Base-by-base conservation (phyloP, 2,888 invertebrate genomes). In the Thelaira solivaga region DNA sequence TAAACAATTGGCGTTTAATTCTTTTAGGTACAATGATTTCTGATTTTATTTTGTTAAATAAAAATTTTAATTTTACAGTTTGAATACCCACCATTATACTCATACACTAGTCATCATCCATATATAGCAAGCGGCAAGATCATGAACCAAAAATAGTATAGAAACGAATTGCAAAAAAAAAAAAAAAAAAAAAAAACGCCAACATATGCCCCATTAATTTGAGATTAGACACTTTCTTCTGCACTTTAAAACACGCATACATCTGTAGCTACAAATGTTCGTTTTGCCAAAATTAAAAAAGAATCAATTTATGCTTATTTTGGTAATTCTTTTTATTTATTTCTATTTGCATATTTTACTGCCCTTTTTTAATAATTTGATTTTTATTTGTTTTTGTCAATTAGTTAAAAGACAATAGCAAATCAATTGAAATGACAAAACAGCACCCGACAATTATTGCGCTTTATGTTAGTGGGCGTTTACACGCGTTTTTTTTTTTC, bases 381-480 rank as follows among this genome's bases (percentile, higher is more conserved):
- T n/a, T 5, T 20, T 18, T 47, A 39, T 13, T 24, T 36, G 4
- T 18, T 47, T 69, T n/a, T 13, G 20, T 13, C 5, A 41, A 39
- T 41, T 49, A 57, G 55, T 43, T 67, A 55, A 41, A 16, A 64
- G 57, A 72, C 31, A 57, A 72, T 34, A 57, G 22, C 26, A 45
- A 62, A 45, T 26, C 18, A 43, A 57, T 18, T 39, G 8, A 72
- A 72, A 39, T 55, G 53, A 3, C 34, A 64, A 49, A 62, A 2
- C 13, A 62, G 16, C 36, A 36, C 7, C 29, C 7, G 20, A 45
- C 45, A 61, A 75, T 61, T 67, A 53, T 61, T 55, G 61, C 67
- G 45, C 61, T 61, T 61, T 74, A 29, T 65, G 36, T 67, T 55
- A 18, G 74, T 61, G 74, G 74, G 74, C 74, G 74, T 75, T 62